Conservation (phyloP, 2,113 vertebrate species). For the Sylvia atricapilla region DNA sequence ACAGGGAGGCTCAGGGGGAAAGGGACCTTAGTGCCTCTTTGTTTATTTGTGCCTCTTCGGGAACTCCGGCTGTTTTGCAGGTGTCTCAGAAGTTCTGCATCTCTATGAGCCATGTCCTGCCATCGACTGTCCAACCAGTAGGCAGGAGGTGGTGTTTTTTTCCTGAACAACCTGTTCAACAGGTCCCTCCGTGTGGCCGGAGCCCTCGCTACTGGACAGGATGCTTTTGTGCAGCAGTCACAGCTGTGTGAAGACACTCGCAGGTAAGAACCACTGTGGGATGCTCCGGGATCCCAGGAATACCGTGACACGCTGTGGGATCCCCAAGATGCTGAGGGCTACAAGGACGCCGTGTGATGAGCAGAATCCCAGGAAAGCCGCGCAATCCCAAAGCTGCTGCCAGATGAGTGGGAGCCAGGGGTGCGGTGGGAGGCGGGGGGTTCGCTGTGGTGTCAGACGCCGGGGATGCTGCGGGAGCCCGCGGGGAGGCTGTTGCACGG, state of each 20-base stretch:
- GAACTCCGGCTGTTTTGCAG: neutral
- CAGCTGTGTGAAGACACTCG: neutral
- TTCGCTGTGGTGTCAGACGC: neutral
- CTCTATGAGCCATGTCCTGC: neutral
- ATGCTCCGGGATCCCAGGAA: neutral
- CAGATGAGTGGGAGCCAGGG: neutral
- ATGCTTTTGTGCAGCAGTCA: neutral
- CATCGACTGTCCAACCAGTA: neutral
- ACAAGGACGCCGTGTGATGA: neutral
- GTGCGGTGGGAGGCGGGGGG: neutral
- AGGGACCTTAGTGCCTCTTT: neutral
- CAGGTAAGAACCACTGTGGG: neutral
- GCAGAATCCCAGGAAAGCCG: neutral
- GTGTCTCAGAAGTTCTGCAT: neutral
- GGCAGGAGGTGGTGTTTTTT: neutral
- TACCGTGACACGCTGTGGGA: neutral
- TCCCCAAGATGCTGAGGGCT: too few species aligned
- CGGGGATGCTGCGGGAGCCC: neutral
- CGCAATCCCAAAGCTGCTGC: neutral
- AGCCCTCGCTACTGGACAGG: neutral
- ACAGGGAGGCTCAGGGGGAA: neutral
- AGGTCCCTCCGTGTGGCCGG: neutral
- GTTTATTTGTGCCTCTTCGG: neutral
- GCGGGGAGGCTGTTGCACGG: neutral
- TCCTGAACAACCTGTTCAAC: neutral